These are phyloP conservation scores for Echinops telfairi DNA, from an alignment of 2,113 vertebrate species.

Conservation along the genomic window DNA sequence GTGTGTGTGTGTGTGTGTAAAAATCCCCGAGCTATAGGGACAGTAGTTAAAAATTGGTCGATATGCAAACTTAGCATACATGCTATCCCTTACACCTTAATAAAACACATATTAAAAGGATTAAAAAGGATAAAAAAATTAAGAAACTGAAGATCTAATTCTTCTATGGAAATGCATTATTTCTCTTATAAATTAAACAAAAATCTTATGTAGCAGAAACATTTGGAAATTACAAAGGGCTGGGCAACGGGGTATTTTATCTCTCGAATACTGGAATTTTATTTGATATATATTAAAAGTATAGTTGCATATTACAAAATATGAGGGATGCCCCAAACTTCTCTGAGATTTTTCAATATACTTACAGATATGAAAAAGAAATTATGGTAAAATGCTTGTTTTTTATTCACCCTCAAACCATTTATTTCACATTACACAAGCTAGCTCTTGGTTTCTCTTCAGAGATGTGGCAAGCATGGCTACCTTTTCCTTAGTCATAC, in stretches of 20 bases:
- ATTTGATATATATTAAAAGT: conserved; percentile 11
- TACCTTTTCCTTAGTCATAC: background rate
- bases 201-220: background rate
- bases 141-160: background rate
- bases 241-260: background rate
- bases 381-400: background rate
- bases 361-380: conserved; percentile 23
- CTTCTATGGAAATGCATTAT: background rate
- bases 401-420: background rate
- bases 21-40: background rate
- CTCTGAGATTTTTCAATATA: background rate
- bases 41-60: too few species aligned
- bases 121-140: conserved; percentile 5
- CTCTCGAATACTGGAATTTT: background rate
- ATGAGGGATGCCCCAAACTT: background rate
- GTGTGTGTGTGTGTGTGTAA: background rate
- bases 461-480: background rate
- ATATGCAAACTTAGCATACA: background rate
- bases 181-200: too few species aligned
- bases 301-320: background rate
- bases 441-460: background rate
- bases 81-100: background rate
- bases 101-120: background rate
- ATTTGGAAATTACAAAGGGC: background rate
- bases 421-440: background rate